Evolutionary conservation across 2,797 vertebrate genomes (phyloP), one percentile per base, ranked within the genome.

Genomic region (Gorsachius magnificus): DNA sequence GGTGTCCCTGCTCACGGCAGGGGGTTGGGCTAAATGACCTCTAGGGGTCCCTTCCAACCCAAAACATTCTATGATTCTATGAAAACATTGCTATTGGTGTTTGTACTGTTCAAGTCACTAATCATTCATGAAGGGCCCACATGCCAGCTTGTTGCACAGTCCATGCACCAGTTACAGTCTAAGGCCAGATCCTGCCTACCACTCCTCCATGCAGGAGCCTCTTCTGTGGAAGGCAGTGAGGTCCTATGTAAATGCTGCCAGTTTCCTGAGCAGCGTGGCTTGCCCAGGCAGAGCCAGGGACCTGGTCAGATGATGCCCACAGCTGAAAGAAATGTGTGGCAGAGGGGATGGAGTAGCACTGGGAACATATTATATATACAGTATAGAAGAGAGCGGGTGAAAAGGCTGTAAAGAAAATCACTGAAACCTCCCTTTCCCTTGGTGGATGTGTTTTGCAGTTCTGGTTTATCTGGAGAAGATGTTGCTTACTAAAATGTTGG

Each of bases 161-260:
- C 70, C 19, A 0, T 43, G 19, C 50, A 31, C 9, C 4, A 5
- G 4, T 1, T 29, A 10, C 6, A 38, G 19, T 18, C 13, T 19
- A 2, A 71, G 84, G 35, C 36, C 13, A 11, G 24, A 63, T 25
- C 9, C 46, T 76, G 29, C 15, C 31, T 41, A 6, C 41, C 4
- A 1, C 24, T 60, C 10, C 48, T 77, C 17, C 14, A 8, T 0
- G 2, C 4, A 3, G 60, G 31, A 86, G 2, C 61, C 14, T 36
- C 46, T 24, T 21, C 38, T 13, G 5, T 8, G 51, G 57, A 45
- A 83, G 53, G 28, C 25, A 13, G 5, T 3, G 36, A 70, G 57
- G 20, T 77, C 36, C n/a, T 46, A 0, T 0, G 1, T 25, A 43
- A 56, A 38, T 18, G 13, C 50, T 80, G 15, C 31, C 22, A 4